phyloP scores from a whole-genome alignment of 2,113 vertebrate species.

The Nothobranchius kuhntae region DNA sequence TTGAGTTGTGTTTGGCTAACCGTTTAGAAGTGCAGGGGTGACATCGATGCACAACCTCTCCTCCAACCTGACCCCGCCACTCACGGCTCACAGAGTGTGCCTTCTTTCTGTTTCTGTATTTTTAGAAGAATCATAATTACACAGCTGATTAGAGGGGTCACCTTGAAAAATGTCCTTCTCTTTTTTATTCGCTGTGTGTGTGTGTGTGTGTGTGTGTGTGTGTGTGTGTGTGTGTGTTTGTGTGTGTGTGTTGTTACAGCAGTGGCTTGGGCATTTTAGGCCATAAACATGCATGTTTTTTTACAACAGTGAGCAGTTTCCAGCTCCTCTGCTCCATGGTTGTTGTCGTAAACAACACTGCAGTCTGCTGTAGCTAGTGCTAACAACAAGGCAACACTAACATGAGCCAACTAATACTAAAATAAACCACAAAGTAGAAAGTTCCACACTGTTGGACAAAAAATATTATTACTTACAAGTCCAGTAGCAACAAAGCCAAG shows the following conservation, averaged over 20 bases:
- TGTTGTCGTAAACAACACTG: no score
- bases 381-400: no score
- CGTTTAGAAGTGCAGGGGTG: conserved; percentile 66
- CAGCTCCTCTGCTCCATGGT: no score
- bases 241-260: not conserved
- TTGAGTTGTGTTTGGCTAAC: conserved; percentile 76
- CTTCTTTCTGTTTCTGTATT: conserved; percentile 60
- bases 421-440: no score
- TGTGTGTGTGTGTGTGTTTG: not conserved
- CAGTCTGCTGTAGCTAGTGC: no score
- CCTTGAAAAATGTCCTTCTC: conserved; percentile 74
- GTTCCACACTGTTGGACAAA: no score
- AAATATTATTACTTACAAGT: no score
- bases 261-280: no score
- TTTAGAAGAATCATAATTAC: conserved; percentile 77
- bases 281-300: no score
- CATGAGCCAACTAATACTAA: no score
- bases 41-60: conserved; percentile 70
- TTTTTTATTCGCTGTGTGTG: conserved; percentile 16
- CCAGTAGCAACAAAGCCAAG: no score
- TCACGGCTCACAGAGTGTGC: conserved; percentile 58
- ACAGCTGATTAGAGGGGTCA: conserved; percentile 77
- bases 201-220: conserved; percentile 1
- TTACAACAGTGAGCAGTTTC: no score
- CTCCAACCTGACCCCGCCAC: conserved; percentile 76